Percentiles rank a stretch among this genome's conserved stretches.
These are phyloP conservation scores for Aphelenchoides besseyi DNA, from an alignment of 1,140 invertebrate species.

Conservation along the genomic window DNA sequence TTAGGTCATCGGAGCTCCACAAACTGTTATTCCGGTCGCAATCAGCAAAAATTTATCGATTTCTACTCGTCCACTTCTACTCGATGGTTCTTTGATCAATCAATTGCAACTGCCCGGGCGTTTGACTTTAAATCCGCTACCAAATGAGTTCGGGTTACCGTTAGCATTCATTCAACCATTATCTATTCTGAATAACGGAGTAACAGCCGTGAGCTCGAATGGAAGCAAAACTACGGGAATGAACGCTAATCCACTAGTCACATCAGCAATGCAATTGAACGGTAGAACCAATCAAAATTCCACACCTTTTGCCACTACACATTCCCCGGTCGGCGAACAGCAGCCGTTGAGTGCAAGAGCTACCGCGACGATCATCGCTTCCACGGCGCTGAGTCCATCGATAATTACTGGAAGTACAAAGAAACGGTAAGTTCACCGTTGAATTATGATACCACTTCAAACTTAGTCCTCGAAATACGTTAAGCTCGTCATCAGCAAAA, in stretches of 20 bases:
- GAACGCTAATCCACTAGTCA: not conserved
- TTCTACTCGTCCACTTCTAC: slow-evolving; percentile 3
- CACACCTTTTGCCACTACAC: too few relatives aligned
- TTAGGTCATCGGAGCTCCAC: slow-evolving; percentile 12
- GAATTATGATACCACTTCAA: too few relatives aligned
- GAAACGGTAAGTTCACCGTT: slow-evolving; percentile 1
- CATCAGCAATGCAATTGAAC: not conserved
- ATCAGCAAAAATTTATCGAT: slow-evolving; percentile 1
- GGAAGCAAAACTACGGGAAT: not conserved
- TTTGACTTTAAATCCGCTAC: not conserved
- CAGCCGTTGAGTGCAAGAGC: not conserved
- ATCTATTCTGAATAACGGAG: not conserved
- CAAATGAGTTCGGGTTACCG: not conserved
- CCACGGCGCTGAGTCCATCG: not conserved
- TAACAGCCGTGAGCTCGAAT: not conserved
- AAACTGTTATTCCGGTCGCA: slow-evolving; percentile 25
- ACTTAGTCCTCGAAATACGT: too few relatives aligned
- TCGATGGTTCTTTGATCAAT: not conserved
- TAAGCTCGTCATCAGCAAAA: too few relatives aligned
- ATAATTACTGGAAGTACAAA: not conserved
- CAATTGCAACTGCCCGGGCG: slow-evolving; percentile 1
- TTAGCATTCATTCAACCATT: slow-evolving; percentile 2
- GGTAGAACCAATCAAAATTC: too few relatives aligned
- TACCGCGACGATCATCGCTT: slow-evolving; percentile 1
- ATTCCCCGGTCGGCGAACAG: not conserved